Conservation (phyloP, 2,888 invertebrate genomes). For the Dorcus hopei region DNA sequence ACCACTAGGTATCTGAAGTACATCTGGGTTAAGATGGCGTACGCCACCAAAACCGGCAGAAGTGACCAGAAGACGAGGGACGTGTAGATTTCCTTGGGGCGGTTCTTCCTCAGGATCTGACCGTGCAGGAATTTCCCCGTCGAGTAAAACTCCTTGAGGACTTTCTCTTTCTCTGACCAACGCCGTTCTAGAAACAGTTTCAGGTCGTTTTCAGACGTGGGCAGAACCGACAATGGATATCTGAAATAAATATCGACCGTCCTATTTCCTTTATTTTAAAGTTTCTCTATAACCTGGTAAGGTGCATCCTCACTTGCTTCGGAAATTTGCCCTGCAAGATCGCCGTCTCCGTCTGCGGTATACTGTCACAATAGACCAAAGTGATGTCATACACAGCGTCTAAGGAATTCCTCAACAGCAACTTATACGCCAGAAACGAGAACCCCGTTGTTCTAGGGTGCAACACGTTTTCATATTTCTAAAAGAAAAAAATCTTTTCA, state of each 20-base stretch:
- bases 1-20: constrained; percentile 54
- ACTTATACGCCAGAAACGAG: constrained; percentile 57
- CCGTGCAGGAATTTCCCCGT: constrained; percentile 52
- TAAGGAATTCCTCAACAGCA: constrained; percentile 59
- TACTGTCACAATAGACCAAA: constrained; percentile 73
- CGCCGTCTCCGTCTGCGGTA: constrained; percentile 74
- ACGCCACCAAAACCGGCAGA: constrained; percentile 53
- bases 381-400: constrained; percentile 83
- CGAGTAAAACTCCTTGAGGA: constrained; percentile 57
- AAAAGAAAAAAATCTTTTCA: constrained; percentile 18
- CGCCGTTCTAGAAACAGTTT: constrained; percentile 63
- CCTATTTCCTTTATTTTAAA: too few species aligned
- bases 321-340: constrained; percentile 70
- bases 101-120: constrained; percentile 32
- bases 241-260: constrained; percentile 40
- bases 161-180: constrained; percentile 66
- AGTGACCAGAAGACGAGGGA: constrained; percentile 67
- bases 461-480: constrained; percentile 69
- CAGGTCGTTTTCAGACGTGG: constrained; percentile 56
- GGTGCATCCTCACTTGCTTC: constrained; percentile 71
- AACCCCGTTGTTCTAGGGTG: constrained; percentile 87
- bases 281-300: constrained; percentile 56
- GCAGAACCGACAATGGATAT: constrained; percentile 59
- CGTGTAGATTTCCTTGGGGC: constrained; percentile 48
- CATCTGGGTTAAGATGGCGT: constrained; percentile 48